Conservation (phyloP, 2,113 vertebrate species). For the Scalopus aquaticus region DNA sequence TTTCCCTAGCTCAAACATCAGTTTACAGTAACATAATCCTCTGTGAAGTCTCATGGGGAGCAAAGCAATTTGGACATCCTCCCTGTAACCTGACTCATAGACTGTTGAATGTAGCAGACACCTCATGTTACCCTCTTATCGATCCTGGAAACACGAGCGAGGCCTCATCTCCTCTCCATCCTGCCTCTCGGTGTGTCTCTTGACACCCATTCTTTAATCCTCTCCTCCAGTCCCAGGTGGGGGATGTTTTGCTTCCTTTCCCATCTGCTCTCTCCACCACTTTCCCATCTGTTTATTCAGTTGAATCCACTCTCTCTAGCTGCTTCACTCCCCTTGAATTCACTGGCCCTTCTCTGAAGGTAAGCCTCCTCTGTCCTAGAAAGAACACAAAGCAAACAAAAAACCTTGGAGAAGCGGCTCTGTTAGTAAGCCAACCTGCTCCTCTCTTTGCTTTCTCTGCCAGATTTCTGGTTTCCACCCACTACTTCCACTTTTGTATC, state of each 20-base stretch:
- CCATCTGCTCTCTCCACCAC: neutral
- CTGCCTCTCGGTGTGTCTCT: neutral
- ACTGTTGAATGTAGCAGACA: slow-evolving; percentile 24
- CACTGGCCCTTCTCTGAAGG: slow-evolving; percentile 5
- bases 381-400: slow-evolving; percentile 14
- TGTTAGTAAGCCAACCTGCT: neutral
- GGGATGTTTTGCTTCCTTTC: neutral
- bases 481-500: neutral
- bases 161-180: neutral
- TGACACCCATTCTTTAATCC: neutral
- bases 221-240: neutral
- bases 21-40: slow-evolving; percentile 60
- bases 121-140: slow-evolving; percentile 39
- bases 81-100: slow-evolving; percentile 33
- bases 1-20: slow-evolving; percentile 9
- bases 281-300: neutral
- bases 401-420: neutral
- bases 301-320: neutral
- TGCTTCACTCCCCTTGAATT: neutral
- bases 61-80: neutral
- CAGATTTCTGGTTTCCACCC: neutral
- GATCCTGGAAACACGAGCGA: neutral
- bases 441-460: neutral
- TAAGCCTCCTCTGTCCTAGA: neutral
- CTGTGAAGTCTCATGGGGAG: slow-evolving; percentile 21